These are phyloP conservation scores for Pemphredon lugubris DNA, from an alignment of 2,888 invertebrate species.

Conservation along the genomic window DNA sequence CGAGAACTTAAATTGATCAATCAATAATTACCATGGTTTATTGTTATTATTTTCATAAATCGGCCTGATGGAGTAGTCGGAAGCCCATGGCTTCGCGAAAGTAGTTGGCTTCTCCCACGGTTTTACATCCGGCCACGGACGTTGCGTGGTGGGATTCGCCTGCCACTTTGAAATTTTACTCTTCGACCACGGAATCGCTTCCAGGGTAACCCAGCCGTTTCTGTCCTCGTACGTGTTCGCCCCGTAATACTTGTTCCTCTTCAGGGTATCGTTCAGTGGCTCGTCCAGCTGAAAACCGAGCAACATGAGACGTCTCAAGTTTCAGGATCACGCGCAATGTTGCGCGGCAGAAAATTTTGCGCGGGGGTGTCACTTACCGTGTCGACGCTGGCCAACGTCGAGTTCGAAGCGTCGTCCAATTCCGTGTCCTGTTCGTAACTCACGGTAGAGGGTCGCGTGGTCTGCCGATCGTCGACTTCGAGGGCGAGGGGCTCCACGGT, in stretches of 20 bases:
- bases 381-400: constrained; percentile 35
- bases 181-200: constrained; percentile 90
- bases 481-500: constrained; percentile 53
- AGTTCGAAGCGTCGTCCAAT: constrained; percentile 26
- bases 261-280: constrained; percentile 73
- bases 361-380: too few relatives aligned
- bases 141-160: constrained; percentile 82
- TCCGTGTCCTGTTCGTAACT: constrained; percentile 17
- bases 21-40: constrained; percentile 71
- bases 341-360: background rate
- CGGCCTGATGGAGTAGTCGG: constrained; percentile 70
- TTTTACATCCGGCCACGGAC: constrained; percentile 77
- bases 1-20: constrained; percentile 8
- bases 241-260: constrained; percentile 76
- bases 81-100: constrained; percentile 75
- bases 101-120: constrained; percentile 76
- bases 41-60: constrained; percentile 71
- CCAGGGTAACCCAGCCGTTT: constrained; percentile 90
- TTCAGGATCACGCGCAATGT: background rate
- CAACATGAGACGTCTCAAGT: background rate
- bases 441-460: constrained; percentile 9
- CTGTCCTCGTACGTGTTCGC: constrained; percentile 86
- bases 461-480: constrained; percentile 56
- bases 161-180: constrained; percentile 92
- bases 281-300: constrained; percentile 55